These are phyloP conservation scores for Allygus modestus DNA, from an alignment of 2,888 invertebrate genomes.

Conservation along the genomic window DNA sequence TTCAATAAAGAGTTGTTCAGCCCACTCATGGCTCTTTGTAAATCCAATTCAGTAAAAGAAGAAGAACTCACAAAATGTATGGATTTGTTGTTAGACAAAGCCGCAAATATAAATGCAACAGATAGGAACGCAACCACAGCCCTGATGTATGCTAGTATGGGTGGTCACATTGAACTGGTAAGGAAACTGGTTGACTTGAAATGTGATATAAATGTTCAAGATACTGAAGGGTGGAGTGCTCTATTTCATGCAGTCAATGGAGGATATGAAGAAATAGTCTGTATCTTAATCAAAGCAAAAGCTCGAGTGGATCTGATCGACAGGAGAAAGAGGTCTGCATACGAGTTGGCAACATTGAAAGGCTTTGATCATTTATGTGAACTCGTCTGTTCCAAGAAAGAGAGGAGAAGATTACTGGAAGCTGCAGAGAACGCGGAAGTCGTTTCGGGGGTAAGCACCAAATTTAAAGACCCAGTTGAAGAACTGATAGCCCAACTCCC, in stretches of 20 bases:
- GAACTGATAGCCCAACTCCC: slow-evolving; percentile 63
- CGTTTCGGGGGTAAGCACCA: background rate
- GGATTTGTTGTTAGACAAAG: slow-evolving; percentile 65
- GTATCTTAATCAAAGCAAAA: slow-evolving; percentile 66
- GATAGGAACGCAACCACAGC: slow-evolving; percentile 66
- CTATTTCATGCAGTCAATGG: slow-evolving; percentile 68
- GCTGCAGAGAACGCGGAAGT: slow-evolving; percentile 31
- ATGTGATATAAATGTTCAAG: slow-evolving; percentile 66
- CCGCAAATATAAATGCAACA: slow-evolving; percentile 65
- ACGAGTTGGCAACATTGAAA: slow-evolving; percentile 65
- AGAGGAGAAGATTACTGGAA: slow-evolving; percentile 36
- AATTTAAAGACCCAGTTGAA: slow-evolving; percentile 46
- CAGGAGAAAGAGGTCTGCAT: slow-evolving; percentile 63
- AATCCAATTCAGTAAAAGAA: slow-evolving; percentile 63
- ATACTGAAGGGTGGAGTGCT: slow-evolving; percentile 69
- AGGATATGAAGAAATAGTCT: slow-evolving; percentile 63
- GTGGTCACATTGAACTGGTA: slow-evolving; percentile 63
- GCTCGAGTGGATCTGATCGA: slow-evolving; percentile 67
- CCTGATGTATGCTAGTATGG: slow-evolving; percentile 67
- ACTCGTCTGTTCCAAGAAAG: slow-evolving; percentile 63
- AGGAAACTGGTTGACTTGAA: slow-evolving; percentile 65
- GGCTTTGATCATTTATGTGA: slow-evolving; percentile 65
- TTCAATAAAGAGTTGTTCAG: slow-evolving; percentile 66
- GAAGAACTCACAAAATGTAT: slow-evolving; percentile 67
- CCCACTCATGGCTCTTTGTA: slow-evolving; percentile 68